phyloP scores from a whole-genome alignment of 2,113 vertebrate genomes.

The Channa argus region DNA sequence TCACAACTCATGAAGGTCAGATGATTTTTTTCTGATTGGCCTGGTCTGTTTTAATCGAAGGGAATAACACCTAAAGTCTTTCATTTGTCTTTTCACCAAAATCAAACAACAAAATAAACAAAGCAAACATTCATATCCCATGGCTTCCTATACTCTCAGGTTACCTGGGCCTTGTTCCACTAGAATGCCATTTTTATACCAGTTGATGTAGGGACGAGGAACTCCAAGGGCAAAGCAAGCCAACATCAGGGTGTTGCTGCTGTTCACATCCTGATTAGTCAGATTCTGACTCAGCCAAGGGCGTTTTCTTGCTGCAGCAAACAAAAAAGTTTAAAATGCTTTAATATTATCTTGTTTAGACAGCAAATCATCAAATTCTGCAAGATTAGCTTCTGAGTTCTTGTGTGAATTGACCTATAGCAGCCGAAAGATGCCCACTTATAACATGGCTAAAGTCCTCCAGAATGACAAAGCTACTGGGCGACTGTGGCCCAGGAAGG shows the following conservation, averaged over 20 bases:
- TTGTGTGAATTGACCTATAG: not conserved
- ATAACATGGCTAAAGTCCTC: not conserved
- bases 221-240: constrained; percentile 85
- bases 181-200: constrained; percentile 87
- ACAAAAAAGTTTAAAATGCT: constrained; percentile 2
- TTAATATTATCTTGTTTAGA: not conserved
- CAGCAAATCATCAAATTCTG: not conserved
- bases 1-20: too few relatives aligned
- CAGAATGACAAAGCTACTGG: not conserved
- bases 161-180: constrained; percentile 88
- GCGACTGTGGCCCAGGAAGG: too few relatives aligned
- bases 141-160: constrained; percentile 1
- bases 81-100: too few relatives aligned
- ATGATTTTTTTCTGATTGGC: too few relatives aligned
- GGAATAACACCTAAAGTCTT: too few relatives aligned
- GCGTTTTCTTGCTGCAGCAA: constrained; percentile 77
- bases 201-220: constrained; percentile 83
- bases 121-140: too few relatives aligned
- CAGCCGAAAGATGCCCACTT: not conserved
- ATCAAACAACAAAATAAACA: too few relatives aligned
- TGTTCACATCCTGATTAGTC: constrained; percentile 88
- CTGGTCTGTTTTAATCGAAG: too few relatives aligned
- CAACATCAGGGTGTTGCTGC: constrained; percentile 88
- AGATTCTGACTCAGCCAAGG: constrained; percentile 88
- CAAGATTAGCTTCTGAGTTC: not conserved